Percentiles rank a stretch among this genome's conserved stretches.
These are phyloP conservation scores for Drosophila neocordata DNA, from an alignment of 1,140 invertebrate genomes.

Conservation along the genomic window DNA sequence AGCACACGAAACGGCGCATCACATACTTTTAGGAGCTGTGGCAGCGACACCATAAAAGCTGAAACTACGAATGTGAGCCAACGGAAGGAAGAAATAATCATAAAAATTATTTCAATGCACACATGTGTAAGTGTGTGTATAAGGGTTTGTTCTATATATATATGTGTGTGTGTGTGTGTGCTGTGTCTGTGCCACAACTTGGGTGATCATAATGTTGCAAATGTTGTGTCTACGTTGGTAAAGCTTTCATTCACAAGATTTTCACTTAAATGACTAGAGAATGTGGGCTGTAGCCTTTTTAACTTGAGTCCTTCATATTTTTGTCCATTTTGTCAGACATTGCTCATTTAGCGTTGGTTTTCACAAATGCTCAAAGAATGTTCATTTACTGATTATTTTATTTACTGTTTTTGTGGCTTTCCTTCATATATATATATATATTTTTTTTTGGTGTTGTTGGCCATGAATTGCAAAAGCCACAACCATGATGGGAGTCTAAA, in stretches of 20 bases:
- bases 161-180: constrained; percentile 34
- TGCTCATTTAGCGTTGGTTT: constrained; percentile 4
- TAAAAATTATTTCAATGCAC: constrained; percentile 78
- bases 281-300: constrained; percentile 57
- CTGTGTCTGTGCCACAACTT: constrained; percentile 20
- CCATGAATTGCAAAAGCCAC: too few relatives aligned
- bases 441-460: not conserved
- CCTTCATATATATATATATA: too few relatives aligned
- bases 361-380: constrained; percentile 24
- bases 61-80: constrained; percentile 45
- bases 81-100: constrained; percentile 81
- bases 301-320: constrained; percentile 74
- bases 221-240: not conserved
- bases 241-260: constrained; percentile 42
- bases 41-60: constrained; percentile 38
- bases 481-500: constrained; percentile 17
- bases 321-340: constrained; percentile 56
- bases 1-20: constrained; percentile 41
- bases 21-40: constrained; percentile 63
- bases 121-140: constrained; percentile 35
- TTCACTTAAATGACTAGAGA: constrained; percentile 67
- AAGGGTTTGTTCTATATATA: constrained; percentile 21
- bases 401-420: constrained; percentile 60
- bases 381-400: constrained; percentile 40
- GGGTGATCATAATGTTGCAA: constrained; percentile 77